Evolutionary conservation across 2,113 vertebrate species (phyloP).

Genomic region (Ailurus styani): DNA sequence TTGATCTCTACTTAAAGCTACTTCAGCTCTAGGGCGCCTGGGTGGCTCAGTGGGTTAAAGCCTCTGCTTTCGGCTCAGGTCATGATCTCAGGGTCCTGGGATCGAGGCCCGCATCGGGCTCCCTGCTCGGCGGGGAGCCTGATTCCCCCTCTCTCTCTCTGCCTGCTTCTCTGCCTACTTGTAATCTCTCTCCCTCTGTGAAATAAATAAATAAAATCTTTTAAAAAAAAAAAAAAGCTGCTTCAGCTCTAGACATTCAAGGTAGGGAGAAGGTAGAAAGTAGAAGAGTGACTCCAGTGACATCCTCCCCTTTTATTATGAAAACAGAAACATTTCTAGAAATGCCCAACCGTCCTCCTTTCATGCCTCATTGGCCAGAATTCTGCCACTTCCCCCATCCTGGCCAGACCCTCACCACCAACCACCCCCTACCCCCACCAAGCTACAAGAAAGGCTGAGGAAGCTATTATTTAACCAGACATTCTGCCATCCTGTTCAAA

Average conservation of each 20-base stretch:
- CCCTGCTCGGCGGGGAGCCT: too few relatives aligned
- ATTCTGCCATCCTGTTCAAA: background rate
- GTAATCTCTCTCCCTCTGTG: too few relatives aligned
- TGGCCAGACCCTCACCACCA: background rate
- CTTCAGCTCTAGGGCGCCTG: background rate
- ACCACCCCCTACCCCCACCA: background rate
- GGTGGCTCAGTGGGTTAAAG: too few relatives aligned
- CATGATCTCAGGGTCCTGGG: too few relatives aligned
- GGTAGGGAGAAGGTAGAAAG: background rate
- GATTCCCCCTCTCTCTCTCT: too few relatives aligned
- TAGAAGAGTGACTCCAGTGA: background rate
- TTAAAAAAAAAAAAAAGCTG: too few relatives aligned
- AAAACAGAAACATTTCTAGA: constrained; percentile 8
- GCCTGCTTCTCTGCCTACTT: too few relatives aligned
- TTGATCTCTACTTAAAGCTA: background rate
- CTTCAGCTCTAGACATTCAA: background rate
- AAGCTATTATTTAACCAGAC: background rate
- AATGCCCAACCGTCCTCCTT: background rate
- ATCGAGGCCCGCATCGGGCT: too few relatives aligned
- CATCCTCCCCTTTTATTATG: background rate
- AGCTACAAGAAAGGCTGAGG: background rate
- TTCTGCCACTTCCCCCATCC: background rate
- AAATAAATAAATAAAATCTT: too few relatives aligned
- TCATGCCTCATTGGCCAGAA: background rate
- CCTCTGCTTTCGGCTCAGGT: too few relatives aligned